A percentile compares a stretch with the other conserved stretches of the same genome.
These are phyloP conservation scores for Xiphophorus maculatus DNA, from an alignment of 2,113 vertebrate genomes.

Conservation along the genomic window DNA sequence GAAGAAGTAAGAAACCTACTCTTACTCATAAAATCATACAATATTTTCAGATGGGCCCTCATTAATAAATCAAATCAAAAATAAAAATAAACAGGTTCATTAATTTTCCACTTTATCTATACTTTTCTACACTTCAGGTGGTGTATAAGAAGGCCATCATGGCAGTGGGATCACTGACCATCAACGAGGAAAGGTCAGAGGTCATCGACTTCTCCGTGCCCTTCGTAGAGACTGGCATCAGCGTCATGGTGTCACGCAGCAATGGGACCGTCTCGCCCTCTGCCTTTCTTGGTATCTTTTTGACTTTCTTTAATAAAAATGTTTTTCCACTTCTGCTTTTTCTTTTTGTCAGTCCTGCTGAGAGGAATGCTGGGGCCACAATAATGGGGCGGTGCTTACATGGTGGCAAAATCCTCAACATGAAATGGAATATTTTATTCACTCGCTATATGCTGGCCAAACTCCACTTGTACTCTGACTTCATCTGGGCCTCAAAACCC, in stretches of 20 bases:
- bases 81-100: no score
- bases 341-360: not conserved
- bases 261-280: slow-evolving; percentile 97
- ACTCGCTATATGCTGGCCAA: slow-evolving; percentile 44
- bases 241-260: slow-evolving; percentile 98
- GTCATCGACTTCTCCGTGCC: slow-evolving; percentile 97
- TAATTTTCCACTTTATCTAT: no score
- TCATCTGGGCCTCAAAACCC: slow-evolving; percentile 64
- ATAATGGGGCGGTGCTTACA: slow-evolving; percentile 42
- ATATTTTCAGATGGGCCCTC: no score
- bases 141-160: slow-evolving; percentile 94
- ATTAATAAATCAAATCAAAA: no score
- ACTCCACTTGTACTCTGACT: slow-evolving; percentile 60
- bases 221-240: slow-evolving; percentile 97
- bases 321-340: not conserved
- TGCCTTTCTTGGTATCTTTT: slow-evolving; percentile 90
- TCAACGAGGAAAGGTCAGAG: slow-evolving; percentile 95
- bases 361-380: slow-evolving; percentile 12
- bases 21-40: no score
- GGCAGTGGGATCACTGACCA: slow-evolving; percentile 96
- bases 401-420: slow-evolving; percentile 36
- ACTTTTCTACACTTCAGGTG: slow-evolving; percentile 80
- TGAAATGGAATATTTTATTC: slow-evolving; percentile 68
- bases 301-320: not conserved
- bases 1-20: no score